A percentile compares a stretch with the other conserved stretches of the same genome.
Evolutionary conservation across 2,113 vertebrate genomes (phyloP).

Genomic region (Campylomormyrus tamandua): DNA sequence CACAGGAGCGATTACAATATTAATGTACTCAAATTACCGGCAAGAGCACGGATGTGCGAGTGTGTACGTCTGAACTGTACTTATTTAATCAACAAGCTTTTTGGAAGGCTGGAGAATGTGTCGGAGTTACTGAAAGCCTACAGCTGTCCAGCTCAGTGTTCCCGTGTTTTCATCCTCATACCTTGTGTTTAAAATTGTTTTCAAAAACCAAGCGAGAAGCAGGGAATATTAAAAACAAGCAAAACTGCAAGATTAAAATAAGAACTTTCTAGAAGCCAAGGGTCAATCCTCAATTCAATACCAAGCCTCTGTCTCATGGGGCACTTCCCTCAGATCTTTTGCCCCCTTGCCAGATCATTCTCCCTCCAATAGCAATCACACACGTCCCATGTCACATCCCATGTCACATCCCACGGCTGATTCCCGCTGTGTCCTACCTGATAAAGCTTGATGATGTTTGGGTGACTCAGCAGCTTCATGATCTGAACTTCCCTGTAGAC

Average conservation of each 20-base stretch:
- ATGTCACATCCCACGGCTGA: neutral
- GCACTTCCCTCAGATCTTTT: neutral
- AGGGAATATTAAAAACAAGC: neutral
- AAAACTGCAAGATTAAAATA: neutral
- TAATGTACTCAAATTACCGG: neutral
- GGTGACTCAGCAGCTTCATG: conserved; percentile 95
- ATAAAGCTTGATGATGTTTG: conserved; percentile 94
- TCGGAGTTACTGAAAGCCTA: neutral
- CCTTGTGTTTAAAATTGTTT: neutral
- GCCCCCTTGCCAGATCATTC: neutral
- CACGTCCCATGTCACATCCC: neutral
- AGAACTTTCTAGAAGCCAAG: neutral
- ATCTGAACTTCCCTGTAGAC: conserved; percentile 97
- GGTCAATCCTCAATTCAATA: neutral
- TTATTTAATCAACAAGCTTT: neutral
- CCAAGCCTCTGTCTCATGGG: neutral
- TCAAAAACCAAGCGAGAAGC: neutral
- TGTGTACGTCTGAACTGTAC: neutral
- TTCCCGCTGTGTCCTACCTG: conserved; percentile 69
- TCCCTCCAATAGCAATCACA: neutral
- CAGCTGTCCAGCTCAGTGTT: neutral
- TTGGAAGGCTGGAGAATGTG: neutral
- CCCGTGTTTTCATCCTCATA: neutral
- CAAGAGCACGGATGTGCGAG: neutral
- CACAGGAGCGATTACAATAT: neutral